These are phyloP conservation scores for Drosophila sechellia DNA, from an alignment of 1,140 invertebrate species.

Conservation along the genomic window DNA sequence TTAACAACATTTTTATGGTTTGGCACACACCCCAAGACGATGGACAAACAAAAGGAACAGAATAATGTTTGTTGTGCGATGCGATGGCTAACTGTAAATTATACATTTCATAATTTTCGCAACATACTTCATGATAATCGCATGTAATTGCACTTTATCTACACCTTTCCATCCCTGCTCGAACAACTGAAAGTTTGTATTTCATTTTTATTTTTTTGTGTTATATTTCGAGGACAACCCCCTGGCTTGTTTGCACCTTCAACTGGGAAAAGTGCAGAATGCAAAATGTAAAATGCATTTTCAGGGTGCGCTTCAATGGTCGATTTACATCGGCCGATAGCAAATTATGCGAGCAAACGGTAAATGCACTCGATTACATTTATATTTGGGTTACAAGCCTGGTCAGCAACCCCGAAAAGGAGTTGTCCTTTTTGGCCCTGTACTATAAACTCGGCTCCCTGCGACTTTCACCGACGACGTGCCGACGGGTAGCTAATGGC, in stretches of 20 bases:
- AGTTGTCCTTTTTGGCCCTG: slow-evolving; percentile 13
- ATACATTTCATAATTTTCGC: slow-evolving; percentile 84
- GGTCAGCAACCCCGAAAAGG: slow-evolving; percentile 60
- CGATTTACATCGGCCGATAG: slow-evolving; percentile 71
- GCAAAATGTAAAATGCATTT: slow-evolving; percentile 37
- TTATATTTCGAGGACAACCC: slow-evolving; percentile 10
- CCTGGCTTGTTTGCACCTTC: slow-evolving; percentile 32
- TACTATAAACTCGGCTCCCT: background rate
- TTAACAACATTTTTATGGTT: slow-evolving; percentile 85
- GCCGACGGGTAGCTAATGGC: slow-evolving; percentile 71
- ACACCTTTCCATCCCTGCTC: slow-evolving; percentile 79
- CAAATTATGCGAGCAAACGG: slow-evolving; percentile 78
- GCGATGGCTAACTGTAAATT: slow-evolving; percentile 80
- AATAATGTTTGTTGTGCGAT: slow-evolving; percentile 22
- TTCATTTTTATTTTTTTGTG: background rate
- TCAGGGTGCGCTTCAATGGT: slow-evolving; percentile 74
- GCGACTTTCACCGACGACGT: slow-evolving; percentile 73
- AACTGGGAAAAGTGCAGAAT: slow-evolving; percentile 18
- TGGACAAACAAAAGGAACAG: slow-evolving; percentile 31
- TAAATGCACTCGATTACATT: slow-evolving; percentile 59
- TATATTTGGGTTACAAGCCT: slow-evolving; percentile 74
- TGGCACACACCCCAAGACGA: slow-evolving; percentile 81
- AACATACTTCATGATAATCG: slow-evolving; percentile 83
- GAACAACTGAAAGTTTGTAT: slow-evolving; percentile 54
- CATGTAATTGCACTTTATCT: slow-evolving; percentile 84